Conservation (phyloP, 2,113 vertebrate genomes). For the Pteropus alecto region DNA sequence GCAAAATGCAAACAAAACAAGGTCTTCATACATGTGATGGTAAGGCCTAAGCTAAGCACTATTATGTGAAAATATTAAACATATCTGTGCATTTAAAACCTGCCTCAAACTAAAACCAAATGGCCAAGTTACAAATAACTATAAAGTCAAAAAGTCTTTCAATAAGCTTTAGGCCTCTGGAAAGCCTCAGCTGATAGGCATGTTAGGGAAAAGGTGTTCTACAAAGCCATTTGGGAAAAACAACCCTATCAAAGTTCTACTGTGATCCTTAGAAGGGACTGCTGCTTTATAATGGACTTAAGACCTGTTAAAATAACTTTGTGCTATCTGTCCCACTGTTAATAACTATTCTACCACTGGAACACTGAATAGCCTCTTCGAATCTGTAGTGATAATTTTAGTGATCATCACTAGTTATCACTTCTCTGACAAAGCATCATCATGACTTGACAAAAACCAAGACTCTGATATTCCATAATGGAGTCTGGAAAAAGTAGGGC, state of each 20-base stretch:
- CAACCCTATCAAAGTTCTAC: background rate
- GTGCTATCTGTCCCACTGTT: slow-evolving; percentile 17
- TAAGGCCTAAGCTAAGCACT: background rate
- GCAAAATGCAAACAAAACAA: slow-evolving; percentile 48
- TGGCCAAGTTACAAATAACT: slow-evolving; percentile 8
- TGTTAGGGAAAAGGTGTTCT: background rate
- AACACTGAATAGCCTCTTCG: slow-evolving; percentile 6
- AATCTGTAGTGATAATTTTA: background rate
- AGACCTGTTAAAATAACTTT: slow-evolving; percentile 46
- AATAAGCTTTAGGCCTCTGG: slow-evolving; percentile 1
- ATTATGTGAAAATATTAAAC: slow-evolving; percentile 28
- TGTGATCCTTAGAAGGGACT: background rate
- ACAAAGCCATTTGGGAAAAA: slow-evolving; percentile 26
- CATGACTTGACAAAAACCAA: slow-evolving; percentile 77
- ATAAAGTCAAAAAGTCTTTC: slow-evolving; percentile 27
- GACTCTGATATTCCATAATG: slow-evolving; percentile 58
- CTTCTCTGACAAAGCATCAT: slow-evolving; percentile 49
- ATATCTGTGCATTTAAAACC: background rate
- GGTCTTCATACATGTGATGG: background rate
- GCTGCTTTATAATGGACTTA: background rate
- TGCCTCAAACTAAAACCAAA: slow-evolving; percentile 50
- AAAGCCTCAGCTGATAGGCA: background rate
- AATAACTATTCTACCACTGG: slow-evolving; percentile 38
- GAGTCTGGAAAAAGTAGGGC: slow-evolving; percentile 57
- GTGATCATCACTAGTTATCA: slow-evolving; percentile 24